phyloP scores from a whole-genome alignment of 2,113 vertebrate genomes.

The Indicator maculatus region DNA sequence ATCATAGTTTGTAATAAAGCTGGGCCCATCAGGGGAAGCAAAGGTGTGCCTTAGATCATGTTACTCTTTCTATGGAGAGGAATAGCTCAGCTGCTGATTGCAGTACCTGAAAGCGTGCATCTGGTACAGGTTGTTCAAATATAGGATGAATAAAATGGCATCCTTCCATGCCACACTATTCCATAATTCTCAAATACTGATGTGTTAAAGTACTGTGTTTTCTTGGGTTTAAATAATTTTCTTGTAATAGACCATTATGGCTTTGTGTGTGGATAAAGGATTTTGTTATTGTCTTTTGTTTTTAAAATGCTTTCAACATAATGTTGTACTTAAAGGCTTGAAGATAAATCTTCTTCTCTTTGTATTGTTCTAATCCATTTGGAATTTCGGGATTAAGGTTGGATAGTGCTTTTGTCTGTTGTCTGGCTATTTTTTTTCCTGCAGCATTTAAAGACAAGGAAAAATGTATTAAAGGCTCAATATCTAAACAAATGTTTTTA shows the following conservation, averaged over 20 bases:
- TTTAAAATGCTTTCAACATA: not conserved
- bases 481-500: not conserved
- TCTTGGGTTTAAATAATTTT: not conserved
- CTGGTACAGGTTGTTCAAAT: not conserved
- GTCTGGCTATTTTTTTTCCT: not conserved
- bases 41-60: not conserved
- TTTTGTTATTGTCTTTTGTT: not conserved
- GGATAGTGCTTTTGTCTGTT: not conserved
- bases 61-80: not conserved
- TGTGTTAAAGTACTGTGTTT: not conserved
- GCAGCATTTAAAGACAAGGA: not conserved
- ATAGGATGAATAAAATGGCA: not conserved
- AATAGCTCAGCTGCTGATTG: not conserved
- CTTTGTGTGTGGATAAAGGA: not conserved
- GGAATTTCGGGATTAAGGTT: not conserved
- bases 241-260: not conserved
- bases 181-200: not conserved
- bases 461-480: not conserved
- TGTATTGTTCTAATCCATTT: not conserved
- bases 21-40: not conserved
- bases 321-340: not conserved
- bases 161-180: not conserved
- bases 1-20: not conserved
- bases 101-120: not conserved
- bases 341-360: conserved; percentile 8